These are phyloP conservation scores for Zophobas morio DNA, from an alignment of 1,140 invertebrate genomes.

Conservation along the genomic window DNA sequence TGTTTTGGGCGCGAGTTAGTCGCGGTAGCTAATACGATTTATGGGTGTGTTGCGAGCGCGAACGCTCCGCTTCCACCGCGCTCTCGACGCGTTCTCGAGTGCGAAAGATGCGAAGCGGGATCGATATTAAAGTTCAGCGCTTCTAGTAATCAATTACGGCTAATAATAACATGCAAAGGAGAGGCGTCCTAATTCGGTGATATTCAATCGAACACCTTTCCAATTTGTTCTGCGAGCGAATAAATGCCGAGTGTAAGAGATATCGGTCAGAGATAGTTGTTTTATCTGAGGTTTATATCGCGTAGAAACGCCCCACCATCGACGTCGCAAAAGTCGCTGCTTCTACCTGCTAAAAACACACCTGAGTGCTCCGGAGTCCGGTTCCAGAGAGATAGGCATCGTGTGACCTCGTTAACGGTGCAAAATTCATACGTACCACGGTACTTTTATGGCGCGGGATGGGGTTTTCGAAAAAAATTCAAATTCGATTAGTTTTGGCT, in stretches of 20 bases:
- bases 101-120: not conserved
- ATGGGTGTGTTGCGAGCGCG: too few species aligned
- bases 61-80: too few species aligned
- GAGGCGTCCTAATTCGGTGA: conserved; percentile 40
- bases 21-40: too few species aligned
- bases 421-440: conserved; percentile 21
- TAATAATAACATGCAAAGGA: conserved; percentile 39
- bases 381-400: conserved; percentile 16
- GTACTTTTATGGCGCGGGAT: not conserved
- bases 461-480: not conserved
- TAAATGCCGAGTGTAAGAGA: conserved; percentile 40
- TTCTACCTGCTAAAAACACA: conserved; percentile 38
- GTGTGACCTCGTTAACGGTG: conserved; percentile 25
- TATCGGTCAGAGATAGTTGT: conserved; percentile 42
- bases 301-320: conserved; percentile 29
- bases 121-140: conserved; percentile 32
- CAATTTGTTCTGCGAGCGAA: conserved; percentile 29
- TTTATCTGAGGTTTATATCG: conserved; percentile 41
- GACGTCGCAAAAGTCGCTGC: conserved; percentile 15
- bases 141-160: conserved; percentile 31
- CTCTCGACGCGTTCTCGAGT: too few species aligned
- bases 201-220: conserved; percentile 41
- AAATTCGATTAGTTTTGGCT: too few species aligned
- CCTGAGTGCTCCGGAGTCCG: conserved; percentile 33
- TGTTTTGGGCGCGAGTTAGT: too few species aligned